Evolutionary conservation across 2,113 vertebrate genomes (phyloP), one percentile per base, ranked within the genome.

Genomic region (Dromaius novaehollandiae): DNA sequence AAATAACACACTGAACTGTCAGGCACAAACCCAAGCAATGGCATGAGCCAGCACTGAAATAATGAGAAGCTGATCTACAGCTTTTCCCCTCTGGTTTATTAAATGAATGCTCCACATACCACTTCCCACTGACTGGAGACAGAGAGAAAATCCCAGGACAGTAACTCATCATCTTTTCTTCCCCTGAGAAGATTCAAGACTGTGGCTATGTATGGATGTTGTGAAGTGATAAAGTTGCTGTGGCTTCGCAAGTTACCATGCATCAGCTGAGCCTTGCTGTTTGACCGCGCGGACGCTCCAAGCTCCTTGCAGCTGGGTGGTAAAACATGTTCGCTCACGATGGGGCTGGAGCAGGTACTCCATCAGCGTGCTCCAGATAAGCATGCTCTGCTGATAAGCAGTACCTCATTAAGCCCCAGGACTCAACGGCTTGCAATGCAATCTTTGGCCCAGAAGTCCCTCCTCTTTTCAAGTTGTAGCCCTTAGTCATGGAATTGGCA

Each of bases 201-300:
- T 91, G 93, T 95, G 93, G 96, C 96, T 96, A 97, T 97, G 96
- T 97, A 97, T 97, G 96, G 96, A 96, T 97, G 96, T 96, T 91
- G 95, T 40, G 88, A 88, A 97, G 95, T 64, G 96, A 97, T 97
- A 96, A 94, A 97, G 93, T 93, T 78, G 93, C 92, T 96, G 96
- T 6, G 92, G 96, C 96, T 95, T 96, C 88, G 18, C 21, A 25
- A 95, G 95, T 97, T 95, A 86, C 92, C 96, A 88, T 44, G 85
- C 88, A 91, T 20, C 71, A 66, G 85, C 88, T 82, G 96, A 77
- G 19, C 86, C 2, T 79, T 21, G 78, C 87, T 21, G 25, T 65
- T 82, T 74, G 92, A 95, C 96, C 71, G 22, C 11, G 26, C 7
- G 32, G 10, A 3, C 8, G 32, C 89, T 85, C 70, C 80, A 2